A percentile compares a stretch with the other conserved stretches of the same genome.
phyloP scores from a whole-genome alignment of 2,797 vertebrate species.

The Chelidonichthys spinosus region DNA sequence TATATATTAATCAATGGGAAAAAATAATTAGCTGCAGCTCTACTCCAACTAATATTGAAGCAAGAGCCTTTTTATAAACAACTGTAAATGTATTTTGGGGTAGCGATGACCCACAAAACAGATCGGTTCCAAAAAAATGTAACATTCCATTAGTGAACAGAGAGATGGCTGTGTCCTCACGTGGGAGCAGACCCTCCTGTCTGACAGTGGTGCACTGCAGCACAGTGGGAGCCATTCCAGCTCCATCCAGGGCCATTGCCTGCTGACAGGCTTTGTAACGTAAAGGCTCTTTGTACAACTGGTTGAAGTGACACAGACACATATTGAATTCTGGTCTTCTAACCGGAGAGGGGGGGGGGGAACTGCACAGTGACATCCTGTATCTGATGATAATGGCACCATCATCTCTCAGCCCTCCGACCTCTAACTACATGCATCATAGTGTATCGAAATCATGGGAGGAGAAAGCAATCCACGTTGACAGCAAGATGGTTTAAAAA shows the following conservation, averaged over 20 bases:
- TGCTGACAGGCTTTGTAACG: constrained; percentile 35
- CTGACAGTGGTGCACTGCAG: constrained; percentile 88
- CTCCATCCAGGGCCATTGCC: constrained; percentile 61
- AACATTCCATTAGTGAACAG: constrained; percentile 18
- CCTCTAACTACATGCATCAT: neutral
- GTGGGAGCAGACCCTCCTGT: constrained; percentile 63
- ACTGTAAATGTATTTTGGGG: neutral
- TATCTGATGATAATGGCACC: neutral
- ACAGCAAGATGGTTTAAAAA: neutral
- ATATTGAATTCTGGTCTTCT: constrained; percentile 14
- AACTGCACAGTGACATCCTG: constrained; percentile 1
- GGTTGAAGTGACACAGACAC: constrained; percentile 19
- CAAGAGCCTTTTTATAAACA: neutral
- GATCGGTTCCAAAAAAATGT: neutral
- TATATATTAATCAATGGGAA: neutral
- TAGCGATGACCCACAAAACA: neutral
- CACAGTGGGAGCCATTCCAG: constrained; percentile 77
- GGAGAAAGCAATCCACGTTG: neutral
- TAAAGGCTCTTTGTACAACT: constrained; percentile 38
- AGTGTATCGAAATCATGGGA: neutral
- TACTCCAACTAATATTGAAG: neutral
- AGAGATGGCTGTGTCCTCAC: constrained; percentile 44
- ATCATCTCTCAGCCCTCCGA: neutral
- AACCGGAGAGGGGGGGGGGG: neutral
- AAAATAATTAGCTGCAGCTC: neutral